Percentiles rank a stretch among this genome's conserved stretches.
phyloP scores from a whole-genome alignment of 2,888 invertebrate species.

The Diplazon laetatorius region DNA sequence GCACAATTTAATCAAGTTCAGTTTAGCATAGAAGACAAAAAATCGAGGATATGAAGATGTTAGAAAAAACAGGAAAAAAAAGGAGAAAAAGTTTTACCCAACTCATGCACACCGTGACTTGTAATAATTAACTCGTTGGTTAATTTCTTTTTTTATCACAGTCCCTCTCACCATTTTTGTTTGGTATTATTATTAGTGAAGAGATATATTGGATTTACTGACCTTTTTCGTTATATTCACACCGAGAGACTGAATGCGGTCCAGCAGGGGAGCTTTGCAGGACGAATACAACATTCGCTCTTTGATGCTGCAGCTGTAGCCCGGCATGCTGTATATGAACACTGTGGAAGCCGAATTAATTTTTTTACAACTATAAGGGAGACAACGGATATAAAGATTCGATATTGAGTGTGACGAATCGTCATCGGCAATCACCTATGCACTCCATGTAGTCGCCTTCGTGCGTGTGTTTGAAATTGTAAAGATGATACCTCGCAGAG shows the following conservation, averaged over 20 bases:
- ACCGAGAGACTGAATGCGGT: constrained; percentile 90
- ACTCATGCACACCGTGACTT: constrained; percentile 54
- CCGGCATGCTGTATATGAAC: constrained; percentile 99
- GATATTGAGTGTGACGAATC: too few relatives aligned
- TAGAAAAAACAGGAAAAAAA: constrained; percentile 29
- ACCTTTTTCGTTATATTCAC: constrained; percentile 94
- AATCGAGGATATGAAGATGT: constrained; percentile 47
- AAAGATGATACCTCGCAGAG: constrained; percentile 95
- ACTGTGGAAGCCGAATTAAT: constrained; percentile 85
- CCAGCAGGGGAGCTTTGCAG: constrained; percentile 96
- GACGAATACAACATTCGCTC: constrained; percentile 99
- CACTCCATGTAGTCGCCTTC: constrained; percentile 95
- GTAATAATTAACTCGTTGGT: constrained; percentile 23
- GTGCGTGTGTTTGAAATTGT: constrained; percentile 94
- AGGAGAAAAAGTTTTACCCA: constrained; percentile 40
- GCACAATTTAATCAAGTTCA: constrained; percentile 56
- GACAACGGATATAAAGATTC: too few relatives aligned
- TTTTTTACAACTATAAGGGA: too few relatives aligned
- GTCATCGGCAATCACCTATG: too few relatives aligned
- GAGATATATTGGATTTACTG: constrained; percentile 73
- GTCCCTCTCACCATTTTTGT: neutral
- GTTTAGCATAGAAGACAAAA: constrained; percentile 36
- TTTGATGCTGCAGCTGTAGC: constrained; percentile 96
- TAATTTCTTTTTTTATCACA: constrained; percentile 36
- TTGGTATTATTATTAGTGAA: too few relatives aligned